phyloP scores from a whole-genome alignment of 2,797 vertebrate species.

The Enteromius unitaeniatus region DNA sequence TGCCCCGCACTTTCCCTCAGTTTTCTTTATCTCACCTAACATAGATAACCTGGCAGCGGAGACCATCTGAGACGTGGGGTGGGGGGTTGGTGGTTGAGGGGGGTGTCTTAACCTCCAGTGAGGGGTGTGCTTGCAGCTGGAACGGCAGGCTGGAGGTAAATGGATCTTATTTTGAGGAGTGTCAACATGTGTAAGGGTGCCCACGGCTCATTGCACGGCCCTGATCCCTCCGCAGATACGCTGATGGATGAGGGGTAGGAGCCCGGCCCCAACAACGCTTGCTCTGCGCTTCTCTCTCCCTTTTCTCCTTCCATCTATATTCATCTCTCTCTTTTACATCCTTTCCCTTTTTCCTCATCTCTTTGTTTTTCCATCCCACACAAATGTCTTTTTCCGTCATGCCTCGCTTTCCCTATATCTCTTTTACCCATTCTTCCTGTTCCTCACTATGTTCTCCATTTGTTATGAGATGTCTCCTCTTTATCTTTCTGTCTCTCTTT shows the following conservation, averaged over 20 bases:
- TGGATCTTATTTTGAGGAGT: constrained; percentile 84
- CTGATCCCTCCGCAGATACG: constrained; percentile 73
- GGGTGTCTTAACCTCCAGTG: constrained; percentile 49
- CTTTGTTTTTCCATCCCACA: constrained; percentile 10
- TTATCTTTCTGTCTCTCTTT: not conserved
- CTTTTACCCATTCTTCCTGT: constrained; percentile 1
- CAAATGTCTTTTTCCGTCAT: constrained; percentile 7
- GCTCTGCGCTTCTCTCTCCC: constrained; percentile 49
- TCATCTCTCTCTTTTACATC: constrained; percentile 40
- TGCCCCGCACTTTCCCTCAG: constrained; percentile 46
- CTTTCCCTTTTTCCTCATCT: constrained; percentile 7
- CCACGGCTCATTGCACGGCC: constrained; percentile 81
- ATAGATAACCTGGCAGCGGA: constrained; percentile 35
- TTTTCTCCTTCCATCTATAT: constrained; percentile 48
- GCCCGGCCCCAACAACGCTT: constrained; percentile 62
- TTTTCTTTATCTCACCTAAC: constrained; percentile 20
- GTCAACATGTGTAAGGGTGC: constrained; percentile 83
- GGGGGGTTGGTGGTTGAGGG: not conserved
- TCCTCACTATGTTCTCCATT: not conserved
- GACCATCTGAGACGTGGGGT: constrained; percentile 19
- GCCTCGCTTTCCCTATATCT: constrained; percentile 5
- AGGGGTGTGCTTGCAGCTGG: constrained; percentile 58
- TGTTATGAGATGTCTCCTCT: constrained; percentile 9
- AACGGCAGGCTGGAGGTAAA: constrained; percentile 74
- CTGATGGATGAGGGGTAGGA: constrained; percentile 78